A percentile compares a stretch with the other conserved stretches of the same genome.
phyloP scores from a whole-genome alignment of 1,140 invertebrate species.

The Pogonomyrmex californicus region DNA sequence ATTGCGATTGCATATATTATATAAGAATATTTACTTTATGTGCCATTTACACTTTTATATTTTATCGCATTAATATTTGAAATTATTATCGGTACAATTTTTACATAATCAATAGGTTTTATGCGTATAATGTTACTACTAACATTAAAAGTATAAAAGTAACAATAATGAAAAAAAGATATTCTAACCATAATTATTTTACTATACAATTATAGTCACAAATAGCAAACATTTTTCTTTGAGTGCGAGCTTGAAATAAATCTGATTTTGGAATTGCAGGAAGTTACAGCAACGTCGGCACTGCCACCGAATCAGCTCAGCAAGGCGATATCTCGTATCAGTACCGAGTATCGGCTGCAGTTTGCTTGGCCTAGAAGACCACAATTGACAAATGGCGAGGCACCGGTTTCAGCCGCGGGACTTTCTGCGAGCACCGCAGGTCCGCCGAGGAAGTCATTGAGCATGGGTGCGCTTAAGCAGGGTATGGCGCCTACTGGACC shows the following conservation, averaged over 20 bases:
- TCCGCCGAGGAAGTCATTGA: constrained; percentile 93
- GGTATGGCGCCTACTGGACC: constrained; percentile 86
- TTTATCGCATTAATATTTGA: too few relatives aligned
- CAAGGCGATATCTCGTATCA: constrained; percentile 91
- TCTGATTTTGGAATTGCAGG: constrained; percentile 70
- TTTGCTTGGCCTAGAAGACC: constrained; percentile 92
- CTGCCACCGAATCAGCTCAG: constrained; percentile 88
- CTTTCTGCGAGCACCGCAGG: constrained; percentile 84
- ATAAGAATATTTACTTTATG: too few relatives aligned
- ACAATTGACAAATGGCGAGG: constrained; percentile 88
- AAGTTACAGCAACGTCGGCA: constrained; percentile 85
- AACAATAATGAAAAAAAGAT: too few relatives aligned
- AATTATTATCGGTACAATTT: too few relatives aligned
- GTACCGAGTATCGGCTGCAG: constrained; percentile 95
- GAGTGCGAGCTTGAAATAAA: constrained; percentile 19
- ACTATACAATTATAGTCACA: too few relatives aligned
- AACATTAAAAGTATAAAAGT: too few relatives aligned
- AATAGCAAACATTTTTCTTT: too few relatives aligned
- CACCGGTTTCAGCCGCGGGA: constrained; percentile 84
- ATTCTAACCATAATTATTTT: too few relatives aligned
- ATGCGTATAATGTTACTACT: too few relatives aligned
- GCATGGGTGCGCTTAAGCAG: constrained; percentile 94
- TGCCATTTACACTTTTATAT: too few relatives aligned
- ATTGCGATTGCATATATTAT: too few relatives aligned
- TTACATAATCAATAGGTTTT: too few relatives aligned